Base-by-base conservation (phyloP, 92 coral and sea anemone genomes). In the Porites rus region DNA sequence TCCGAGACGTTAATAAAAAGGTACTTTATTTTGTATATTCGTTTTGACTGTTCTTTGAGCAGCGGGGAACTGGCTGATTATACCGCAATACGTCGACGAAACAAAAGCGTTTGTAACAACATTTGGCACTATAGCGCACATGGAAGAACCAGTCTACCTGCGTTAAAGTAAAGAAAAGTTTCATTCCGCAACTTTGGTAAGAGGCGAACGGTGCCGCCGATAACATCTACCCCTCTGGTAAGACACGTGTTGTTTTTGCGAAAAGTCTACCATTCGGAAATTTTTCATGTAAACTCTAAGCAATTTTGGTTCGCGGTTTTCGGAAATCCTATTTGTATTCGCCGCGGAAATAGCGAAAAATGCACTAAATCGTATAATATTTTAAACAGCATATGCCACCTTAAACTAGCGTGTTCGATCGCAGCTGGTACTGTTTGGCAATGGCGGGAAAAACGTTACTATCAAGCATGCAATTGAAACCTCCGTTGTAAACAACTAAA, bases 381-480 rank as follows among this genome's bases (percentile, higher is more conserved):
- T 54, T 56, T 56, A 2, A 56, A 14, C 16, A 56, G 19, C 84
- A 79, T 58, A 70, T 79, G 84, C 12, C 60, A 43, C 28, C 17
- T 28, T 12, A 19, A 56, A 59, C 46, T 51, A 9, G 77, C 60
- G 68, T 70, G 86, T 20, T 28, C 21, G 8, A 52, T 62, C 10
- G 43, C 78, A 74, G 78, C 78, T 74, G 81, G 77, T 10, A 14
- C 18, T 46, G 77, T 46, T 8, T 14, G 14, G 22, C 11, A 19
- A 21, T 20, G 79, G 79, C 79, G 87, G 87, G 87, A 74, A 72
- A 38, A 72, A 83, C 11, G 52, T 38, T 24, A n/a, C 86, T 70
- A 67, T 79, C 60, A 58, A 21, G 6, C 46, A 38, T 38, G 46
- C 67, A 69, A 70, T 21, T 21, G 58, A 56, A 54, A 17, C 6